Base-by-base conservation (phyloP, 2,113 vertebrate species). In the Antechinus stuartii region DNA sequence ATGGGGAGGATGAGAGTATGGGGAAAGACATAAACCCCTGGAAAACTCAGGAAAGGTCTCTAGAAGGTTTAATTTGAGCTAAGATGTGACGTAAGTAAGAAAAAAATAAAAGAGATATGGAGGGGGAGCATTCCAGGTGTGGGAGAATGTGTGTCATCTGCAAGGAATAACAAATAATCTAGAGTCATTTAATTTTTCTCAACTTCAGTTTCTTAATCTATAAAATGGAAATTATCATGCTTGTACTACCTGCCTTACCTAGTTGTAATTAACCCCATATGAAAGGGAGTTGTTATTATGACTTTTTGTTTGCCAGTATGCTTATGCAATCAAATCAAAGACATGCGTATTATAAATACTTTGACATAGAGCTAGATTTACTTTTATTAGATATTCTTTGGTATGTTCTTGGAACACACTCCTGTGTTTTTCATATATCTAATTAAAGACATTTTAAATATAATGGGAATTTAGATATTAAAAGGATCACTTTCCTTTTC, bases 351-450 rank as follows among this genome's bases (percentile, higher is more conserved):
- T 93, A 96, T 96, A 93, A 98, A 92, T 30, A 47, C 68, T 92
- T 95, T 95, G 96, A 97, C 96, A 97, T n/a, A n/a, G 35, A 14
- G 12, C 35, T 19, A 95, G 89, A 96, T 96, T 95, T 97, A 76
- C 61, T 98, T 97, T 95, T 93, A 95, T 97, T 98, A 94, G 93
- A 97, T 95, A 57, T 94, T 92, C 93, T 76, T 25, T 95, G 91
- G 89, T 92, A 56, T n/a, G 35, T n/a, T 91, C 91, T 97, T 92
- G 22, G 92, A 97, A 46, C 90, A 90, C 23, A 96, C 95, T 89
- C 95, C 96, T 95, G 89, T 93, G 93, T 54, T 90, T 56, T 96
- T 61, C 89, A 42, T 0, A 5, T 90, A 92, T 50, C 24, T 19
- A n/a, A 19, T 76, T 76, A 76, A 76, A 76, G 61, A 76, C 35